A percentile compares a stretch with the other conserved stretches of the same genome.
Evolutionary conservation across 2,797 vertebrate species (phyloP).

Genomic region (Chiloscyllium punctatum): DNA sequence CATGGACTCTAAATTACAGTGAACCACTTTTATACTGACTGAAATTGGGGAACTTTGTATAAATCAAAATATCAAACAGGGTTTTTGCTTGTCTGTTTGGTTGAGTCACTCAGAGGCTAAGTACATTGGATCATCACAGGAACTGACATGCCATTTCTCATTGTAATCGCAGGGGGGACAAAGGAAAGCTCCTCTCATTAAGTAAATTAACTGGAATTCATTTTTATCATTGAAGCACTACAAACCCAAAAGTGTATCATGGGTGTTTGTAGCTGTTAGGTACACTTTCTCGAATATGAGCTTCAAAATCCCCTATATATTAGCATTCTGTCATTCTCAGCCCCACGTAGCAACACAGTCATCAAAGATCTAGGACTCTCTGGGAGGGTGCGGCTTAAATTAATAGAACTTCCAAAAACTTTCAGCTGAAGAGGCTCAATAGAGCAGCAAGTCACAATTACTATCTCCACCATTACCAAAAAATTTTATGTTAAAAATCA

Average conservation of each 20-base stretch:
- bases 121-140: not conserved
- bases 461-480: not conserved
- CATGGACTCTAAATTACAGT: not conserved
- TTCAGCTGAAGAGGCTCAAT: not conserved
- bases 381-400: not conserved
- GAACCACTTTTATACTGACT: not conserved
- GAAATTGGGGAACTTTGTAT: not conserved
- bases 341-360: not conserved
- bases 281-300: not conserved
- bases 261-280: not conserved
- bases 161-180: not conserved
- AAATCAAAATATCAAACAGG: not conserved
- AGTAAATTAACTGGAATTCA: constrained; percentile 36
- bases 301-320: not conserved
- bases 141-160: constrained; percentile 28
- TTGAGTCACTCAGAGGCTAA: not conserved
- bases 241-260: not conserved
- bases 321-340: not conserved
- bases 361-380: not conserved
- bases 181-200: not conserved
- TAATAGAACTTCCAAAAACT: constrained; percentile 18
- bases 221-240: constrained; percentile 40
- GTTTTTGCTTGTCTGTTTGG: not conserved
- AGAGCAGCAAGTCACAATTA: not conserved
- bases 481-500: not conserved